Evolutionary conservation across 2,888 invertebrate species (phyloP).

Genomic region (Carcina quercana): DNA sequence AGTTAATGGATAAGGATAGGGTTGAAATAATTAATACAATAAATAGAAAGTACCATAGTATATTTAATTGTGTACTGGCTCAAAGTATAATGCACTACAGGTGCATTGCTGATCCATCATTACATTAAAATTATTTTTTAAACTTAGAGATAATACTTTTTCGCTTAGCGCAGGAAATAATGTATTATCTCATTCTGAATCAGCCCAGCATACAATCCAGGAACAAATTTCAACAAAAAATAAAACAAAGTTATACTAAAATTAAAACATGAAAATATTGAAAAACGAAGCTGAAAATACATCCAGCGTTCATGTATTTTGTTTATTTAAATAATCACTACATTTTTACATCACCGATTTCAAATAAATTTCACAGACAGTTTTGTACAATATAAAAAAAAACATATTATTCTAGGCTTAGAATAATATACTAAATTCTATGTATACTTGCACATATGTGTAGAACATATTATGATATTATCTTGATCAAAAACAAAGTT

Average conservation of each 20-base stretch:
- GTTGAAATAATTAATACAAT: conserved; percentile 55
- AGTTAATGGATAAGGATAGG: no score
- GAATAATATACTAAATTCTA: conserved; percentile 51
- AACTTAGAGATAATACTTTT: no score
- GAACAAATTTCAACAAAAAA: conserved; percentile 68
- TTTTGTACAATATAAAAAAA: conserved; percentile 76
- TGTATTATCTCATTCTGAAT: no score
- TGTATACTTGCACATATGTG: conserved; percentile 59
- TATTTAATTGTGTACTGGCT: conserved; percentile 72
- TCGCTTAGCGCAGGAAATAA: no score
- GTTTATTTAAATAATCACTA: conserved; percentile 73
- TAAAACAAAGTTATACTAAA: conserved; percentile 73
- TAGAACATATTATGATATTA: conserved; percentile 57
- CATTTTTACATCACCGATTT: conserved; percentile 75
- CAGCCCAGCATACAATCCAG: conserved; percentile 58
- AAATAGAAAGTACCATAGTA: conserved; percentile 57
- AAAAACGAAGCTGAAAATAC: conserved; percentile 67
- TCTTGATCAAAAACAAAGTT: conserved; percentile 70
- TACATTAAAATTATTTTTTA: no score
- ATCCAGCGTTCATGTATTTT: conserved; percentile 70
- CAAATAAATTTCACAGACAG: conserved; percentile 75
- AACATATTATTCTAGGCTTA: conserved; percentile 58
- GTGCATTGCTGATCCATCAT: no score
- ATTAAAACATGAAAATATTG: conserved; percentile 75
- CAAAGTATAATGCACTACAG: no score